A percentile compares a stretch with the other conserved stretches of the same genome.
Evolutionary conservation across 1,140 invertebrate species (phyloP).

Genomic region (Linepithema humile): DNA sequence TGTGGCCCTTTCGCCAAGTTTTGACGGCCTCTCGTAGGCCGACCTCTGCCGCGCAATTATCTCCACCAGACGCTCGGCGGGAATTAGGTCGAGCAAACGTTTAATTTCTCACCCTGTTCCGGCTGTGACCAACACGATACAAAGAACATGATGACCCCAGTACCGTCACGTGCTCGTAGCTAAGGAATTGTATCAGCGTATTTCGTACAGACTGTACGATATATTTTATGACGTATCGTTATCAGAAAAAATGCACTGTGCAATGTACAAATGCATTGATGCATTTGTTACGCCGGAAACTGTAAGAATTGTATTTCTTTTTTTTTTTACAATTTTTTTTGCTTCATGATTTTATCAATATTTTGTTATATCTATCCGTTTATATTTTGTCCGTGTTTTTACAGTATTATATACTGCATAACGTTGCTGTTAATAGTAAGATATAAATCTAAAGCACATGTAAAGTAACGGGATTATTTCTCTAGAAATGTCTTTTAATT

Average conservation of each 20-base stretch:
- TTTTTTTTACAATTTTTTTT: background rate
- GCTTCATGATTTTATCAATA: conserved; percentile 16
- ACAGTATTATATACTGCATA: too few species aligned
- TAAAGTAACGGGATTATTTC: too few species aligned
- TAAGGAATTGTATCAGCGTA: background rate
- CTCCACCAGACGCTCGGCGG: background rate
- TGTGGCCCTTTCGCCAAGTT: conserved; percentile 3
- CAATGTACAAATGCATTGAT: background rate
- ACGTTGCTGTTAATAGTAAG: too few species aligned
- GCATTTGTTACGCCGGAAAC: background rate
- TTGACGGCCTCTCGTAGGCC: conserved; percentile 10
- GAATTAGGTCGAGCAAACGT: conserved; percentile 63
- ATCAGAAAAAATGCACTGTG: background rate
- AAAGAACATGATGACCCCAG: background rate
- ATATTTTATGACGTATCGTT: background rate
- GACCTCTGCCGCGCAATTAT: conserved; percentile 44
- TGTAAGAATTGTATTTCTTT: conserved; percentile 1
- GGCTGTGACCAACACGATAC: conserved; percentile 24
- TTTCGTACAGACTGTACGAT: background rate
- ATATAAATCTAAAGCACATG: too few species aligned
- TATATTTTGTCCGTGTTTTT: too few species aligned
- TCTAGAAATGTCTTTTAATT: too few species aligned
- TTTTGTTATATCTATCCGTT: background rate
- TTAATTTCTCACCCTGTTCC: conserved; percentile 45
- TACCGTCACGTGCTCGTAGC: background rate